Evolutionary conservation across 1,140 invertebrate genomes (phyloP).

Genomic region (Calosoma granatense): DNA sequence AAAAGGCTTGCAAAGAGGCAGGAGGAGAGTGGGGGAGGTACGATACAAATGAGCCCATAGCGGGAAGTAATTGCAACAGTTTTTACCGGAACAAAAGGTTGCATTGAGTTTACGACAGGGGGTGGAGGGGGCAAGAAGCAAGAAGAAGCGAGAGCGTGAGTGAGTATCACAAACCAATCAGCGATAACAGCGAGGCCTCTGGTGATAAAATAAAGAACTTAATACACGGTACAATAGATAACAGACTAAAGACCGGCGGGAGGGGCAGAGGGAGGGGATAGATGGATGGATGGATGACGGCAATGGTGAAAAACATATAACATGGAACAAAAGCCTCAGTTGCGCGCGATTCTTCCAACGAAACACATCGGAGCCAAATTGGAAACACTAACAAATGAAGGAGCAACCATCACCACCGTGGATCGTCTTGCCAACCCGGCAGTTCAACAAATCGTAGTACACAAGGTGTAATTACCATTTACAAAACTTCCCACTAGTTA

Average conservation of each 20-base stretch:
- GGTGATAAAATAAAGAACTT: constrained; percentile 3
- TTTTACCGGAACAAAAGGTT: constrained; percentile 9
- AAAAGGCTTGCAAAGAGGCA: neutral
- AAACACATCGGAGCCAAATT: neutral
- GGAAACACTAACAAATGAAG: neutral
- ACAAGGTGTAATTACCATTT: too few species aligned
- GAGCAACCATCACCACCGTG: neutral
- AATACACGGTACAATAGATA: too few species aligned
- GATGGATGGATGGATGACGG: too few species aligned
- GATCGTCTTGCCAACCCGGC: too few species aligned
- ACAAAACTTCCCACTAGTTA: too few species aligned
- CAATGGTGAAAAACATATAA: too few species aligned
- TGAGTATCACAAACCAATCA: constrained; percentile 4
- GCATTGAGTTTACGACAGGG: too few species aligned
- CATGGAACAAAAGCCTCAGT: neutral
- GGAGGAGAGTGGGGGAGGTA: neutral
- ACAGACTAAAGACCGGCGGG: neutral
- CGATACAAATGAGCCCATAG: neutral
- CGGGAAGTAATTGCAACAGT: constrained; percentile 5
- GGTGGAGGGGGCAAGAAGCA: neutral
- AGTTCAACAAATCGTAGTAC: too few species aligned
- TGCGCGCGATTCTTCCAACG: too few species aligned
- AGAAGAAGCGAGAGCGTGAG: neutral
- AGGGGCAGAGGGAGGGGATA: too few species aligned
- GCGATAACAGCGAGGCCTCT: neutral